Base-by-base conservation (phyloP, 35 echinoderm and acorn worm species). In the Lytechinus pictus region DNA sequence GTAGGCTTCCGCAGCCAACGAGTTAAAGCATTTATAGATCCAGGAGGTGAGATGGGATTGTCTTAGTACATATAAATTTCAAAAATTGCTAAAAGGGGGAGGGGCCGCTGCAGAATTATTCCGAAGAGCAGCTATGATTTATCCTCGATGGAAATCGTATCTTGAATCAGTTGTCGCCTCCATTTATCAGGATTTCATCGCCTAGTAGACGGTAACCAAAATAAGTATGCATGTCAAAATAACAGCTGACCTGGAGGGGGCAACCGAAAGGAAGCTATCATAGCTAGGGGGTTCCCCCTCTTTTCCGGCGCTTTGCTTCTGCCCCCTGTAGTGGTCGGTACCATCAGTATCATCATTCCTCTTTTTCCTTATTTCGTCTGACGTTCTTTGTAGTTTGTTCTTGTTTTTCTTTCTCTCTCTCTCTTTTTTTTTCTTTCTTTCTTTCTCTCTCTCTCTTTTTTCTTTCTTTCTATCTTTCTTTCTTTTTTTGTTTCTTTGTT, bases 211-310 rank as follows among this genome's bases (percentile, higher is more conserved):
- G 60, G 60, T 66, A 66, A 66, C 60, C 60, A 66, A 66, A 66
- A 66, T 66, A 66, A 66, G 60, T 66, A 66, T 66, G 60, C 60
- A 66, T 66, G 60, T 66, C 60, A 66, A 66, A 66, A 66, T 66
- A 66, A 66, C 60, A 66, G 60, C 60, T 66, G 60, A 5, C 60
- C 60, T 66, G 60, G 60, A 66, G 60, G 60, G 11, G 60, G 9
- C 56, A 58, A 16, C 10, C 10, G 9, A 4, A 16, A 66, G 60
- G 60, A 66, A 66, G 19, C 60, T 5, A 66, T 16, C 60, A 66
- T 66, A 13, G 60, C 60, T 16, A 66, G 60, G 60, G 60, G 60
- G 60, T 66, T 66, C 60, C 60, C 60, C 60, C 2, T 44, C 33
- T 66, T 10, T 66, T 66, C 60, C 60, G 60, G 60, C 12, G 3